Percentiles rank a stretch among this genome's conserved stretches.
Evolutionary conservation across 2,888 invertebrate genomes (phyloP).

Genomic region (Branchellion lobata): DNA sequence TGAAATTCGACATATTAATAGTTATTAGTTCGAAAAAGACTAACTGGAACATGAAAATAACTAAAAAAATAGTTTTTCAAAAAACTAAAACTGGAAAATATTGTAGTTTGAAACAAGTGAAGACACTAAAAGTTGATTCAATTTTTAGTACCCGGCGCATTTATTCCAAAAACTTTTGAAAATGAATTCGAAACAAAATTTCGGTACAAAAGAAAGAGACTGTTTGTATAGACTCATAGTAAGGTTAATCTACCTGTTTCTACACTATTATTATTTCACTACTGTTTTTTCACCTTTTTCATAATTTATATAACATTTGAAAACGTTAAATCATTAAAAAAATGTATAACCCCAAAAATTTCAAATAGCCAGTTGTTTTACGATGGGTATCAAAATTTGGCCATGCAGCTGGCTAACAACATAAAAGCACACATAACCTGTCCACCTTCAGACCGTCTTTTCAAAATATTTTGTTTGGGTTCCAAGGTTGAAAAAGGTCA

Average conservation of each 20-base stretch:
- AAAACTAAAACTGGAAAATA: too few relatives aligned
- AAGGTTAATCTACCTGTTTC: slow-evolving; percentile 47
- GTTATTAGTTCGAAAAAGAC: too few relatives aligned
- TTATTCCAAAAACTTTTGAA: neutral
- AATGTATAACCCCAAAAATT: neutral
- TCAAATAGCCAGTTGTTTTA: slow-evolving; percentile 84
- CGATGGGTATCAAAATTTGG: slow-evolving; percentile 92
- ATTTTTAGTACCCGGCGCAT: too few relatives aligned
- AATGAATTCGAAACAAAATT: slow-evolving; percentile 1
- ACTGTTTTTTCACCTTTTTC: too few relatives aligned
- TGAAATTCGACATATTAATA: too few relatives aligned
- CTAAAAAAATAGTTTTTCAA: too few relatives aligned
- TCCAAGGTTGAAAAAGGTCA: slow-evolving; percentile 74
- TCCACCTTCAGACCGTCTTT: slow-evolving; percentile 88
- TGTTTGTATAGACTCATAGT: slow-evolving; percentile 51
- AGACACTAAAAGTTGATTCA: too few relatives aligned
- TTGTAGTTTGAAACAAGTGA: too few relatives aligned
- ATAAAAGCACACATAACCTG: slow-evolving; percentile 90
- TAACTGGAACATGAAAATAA: too few relatives aligned
- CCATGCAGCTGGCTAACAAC: slow-evolving; percentile 77
- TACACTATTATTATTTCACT: too few relatives aligned
- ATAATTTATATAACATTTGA: neutral
- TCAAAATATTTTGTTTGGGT: slow-evolving; percentile 82
- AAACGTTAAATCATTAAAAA: too few relatives aligned
- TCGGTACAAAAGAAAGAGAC: slow-evolving; percentile 51